Evolutionary conservation across 2,797 vertebrate species (phyloP), one percentile per base, ranked within the genome.

Genomic region (Psittacula derbiana): DNA sequence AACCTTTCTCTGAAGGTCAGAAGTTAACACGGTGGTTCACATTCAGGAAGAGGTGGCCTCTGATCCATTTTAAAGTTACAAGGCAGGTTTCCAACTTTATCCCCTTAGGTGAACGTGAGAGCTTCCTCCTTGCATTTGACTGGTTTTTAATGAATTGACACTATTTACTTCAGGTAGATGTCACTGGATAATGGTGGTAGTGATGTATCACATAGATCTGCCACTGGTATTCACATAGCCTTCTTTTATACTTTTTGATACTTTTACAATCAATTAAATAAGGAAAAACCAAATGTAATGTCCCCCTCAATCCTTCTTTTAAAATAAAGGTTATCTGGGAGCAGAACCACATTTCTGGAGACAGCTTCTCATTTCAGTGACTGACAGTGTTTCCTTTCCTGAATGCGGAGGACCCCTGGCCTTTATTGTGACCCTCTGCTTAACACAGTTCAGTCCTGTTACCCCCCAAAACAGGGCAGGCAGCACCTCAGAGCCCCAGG

Each of bases 301-400:
- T 86, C 53, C 64, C 33, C 85, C 89, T 69, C 72, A 41, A 25
- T 61, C 43, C 7, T 28, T 2, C 31, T 65, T 73, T 7, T 23
- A 69, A 93, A 96, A 95, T 84, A 88, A 96, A 92, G 78, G 53
- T 81, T 86, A 19, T 92, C 41, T 94, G 84, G 90, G 81, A 90
- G 81, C 83, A 91, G 90, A 96, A 79, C 66, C 69, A 27, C 28
- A 2, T 92, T 91, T 81, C 31, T 94, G 94, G 85, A 95, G 80
- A 66, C n/a, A 91, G 85, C 88, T 95, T 94, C 90, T 97, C 88
- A 81, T 93, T 95, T 92, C 82, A 79, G 2, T 86, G 71, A 52
- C 16, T 62, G 31, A 1, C 4, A 31, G 4, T 0, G 6, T 78
- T 82, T 49, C 82, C 65, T 67, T 38, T 41, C 30, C 75, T 41